Percentiles rank a stretch among this genome's conserved stretches.
phyloP scores from a whole-genome alignment of 2,888 invertebrate genomes.

The Xestia ashworthii region DNA sequence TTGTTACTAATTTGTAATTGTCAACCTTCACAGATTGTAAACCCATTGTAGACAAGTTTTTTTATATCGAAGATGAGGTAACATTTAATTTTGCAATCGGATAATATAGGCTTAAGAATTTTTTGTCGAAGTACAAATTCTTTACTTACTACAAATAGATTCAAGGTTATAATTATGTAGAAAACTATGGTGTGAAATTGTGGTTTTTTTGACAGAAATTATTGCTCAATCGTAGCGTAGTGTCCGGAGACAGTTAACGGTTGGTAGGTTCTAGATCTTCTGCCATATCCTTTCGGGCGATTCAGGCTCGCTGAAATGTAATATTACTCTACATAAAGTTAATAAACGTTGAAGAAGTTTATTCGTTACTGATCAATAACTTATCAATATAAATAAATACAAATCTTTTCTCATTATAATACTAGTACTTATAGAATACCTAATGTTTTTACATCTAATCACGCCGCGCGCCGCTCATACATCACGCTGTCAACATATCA shows the following conservation, averaged over 20 bases:
- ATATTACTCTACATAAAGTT: not conserved
- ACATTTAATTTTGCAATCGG: constrained; percentile 9
- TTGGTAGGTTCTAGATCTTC: not conserved
- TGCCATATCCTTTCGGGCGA: rapidly evolving
- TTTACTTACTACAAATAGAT: constrained; percentile 12
- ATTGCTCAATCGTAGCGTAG: not conserved
- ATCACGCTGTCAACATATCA: constrained; percentile 16
- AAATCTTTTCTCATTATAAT: too few species aligned
- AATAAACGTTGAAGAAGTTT: not conserved
- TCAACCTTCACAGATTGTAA: constrained; percentile 12
- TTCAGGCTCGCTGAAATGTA: not conserved
- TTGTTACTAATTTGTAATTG: constrained; percentile 1
- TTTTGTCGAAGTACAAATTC: constrained; percentile 33
- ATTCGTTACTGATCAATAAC: too few species aligned
- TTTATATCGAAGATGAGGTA: constrained; percentile 26
- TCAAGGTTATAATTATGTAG: constrained; percentile 21
- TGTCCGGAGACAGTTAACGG: not conserved
- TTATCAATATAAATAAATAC: too few species aligned
- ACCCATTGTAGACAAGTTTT: constrained; percentile 11
- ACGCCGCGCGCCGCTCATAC: not conserved
- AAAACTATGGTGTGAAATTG: constrained; percentile 14
- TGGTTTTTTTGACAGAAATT: not conserved
- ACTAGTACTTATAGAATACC: too few species aligned
- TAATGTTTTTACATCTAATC: too few species aligned
- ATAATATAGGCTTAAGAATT: not conserved